Base-by-base conservation (phyloP, 2,888 invertebrate species). In the Pyrocoelia pectoralis region DNA sequence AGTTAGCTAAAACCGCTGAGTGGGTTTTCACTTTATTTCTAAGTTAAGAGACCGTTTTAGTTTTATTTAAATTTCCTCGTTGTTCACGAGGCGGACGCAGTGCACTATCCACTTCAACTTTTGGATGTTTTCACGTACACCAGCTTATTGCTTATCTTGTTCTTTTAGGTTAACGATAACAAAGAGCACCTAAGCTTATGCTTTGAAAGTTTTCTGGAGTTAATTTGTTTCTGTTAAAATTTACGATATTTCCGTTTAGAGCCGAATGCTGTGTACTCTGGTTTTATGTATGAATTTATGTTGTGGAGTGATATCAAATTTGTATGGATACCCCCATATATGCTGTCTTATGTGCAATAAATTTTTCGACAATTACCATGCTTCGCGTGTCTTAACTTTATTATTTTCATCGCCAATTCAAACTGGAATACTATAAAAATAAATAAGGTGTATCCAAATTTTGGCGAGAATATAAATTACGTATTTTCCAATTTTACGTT, bases 71-170 rank as follows among this genome's bases (percentile, higher is more conserved):
- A 58, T 58, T 52, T 51, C 28, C 18, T 19, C 15, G 49, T 41
- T 33, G 50, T 50, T 50, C 18, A 49, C 17, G 41, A 56, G 41
- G 33, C 43, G 28, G 24, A 24, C 52, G 58, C 58, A 51, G 43
- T 58, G 51, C 51, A 33, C 28, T 24, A 28, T 29, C 58, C 52
- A 58, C 58, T 58, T 58, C 58, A 58, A 58, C 58, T 58, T 58
- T 58, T 43, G 3, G 19, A 28, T 43, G 51, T 58, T 52, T 58
- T 28, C 41, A 29, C 58, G 51, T 51, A 15, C 43, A 58, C 51
- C 58, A 15, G 14, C 51, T 43, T 58, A 41, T 50, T 29, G 51
- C 52, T 52, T 52, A 52, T 58, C 58, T 52, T 51, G 58, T 58
- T 52, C 58, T 52, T 58, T 52, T 40, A 38, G 28, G 18, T 15